A percentile compares a stretch with the other conserved stretches of the same genome.
Evolutionary conservation across 2,113 vertebrate species (phyloP).

Genomic region (Myotis brandtii): DNA sequence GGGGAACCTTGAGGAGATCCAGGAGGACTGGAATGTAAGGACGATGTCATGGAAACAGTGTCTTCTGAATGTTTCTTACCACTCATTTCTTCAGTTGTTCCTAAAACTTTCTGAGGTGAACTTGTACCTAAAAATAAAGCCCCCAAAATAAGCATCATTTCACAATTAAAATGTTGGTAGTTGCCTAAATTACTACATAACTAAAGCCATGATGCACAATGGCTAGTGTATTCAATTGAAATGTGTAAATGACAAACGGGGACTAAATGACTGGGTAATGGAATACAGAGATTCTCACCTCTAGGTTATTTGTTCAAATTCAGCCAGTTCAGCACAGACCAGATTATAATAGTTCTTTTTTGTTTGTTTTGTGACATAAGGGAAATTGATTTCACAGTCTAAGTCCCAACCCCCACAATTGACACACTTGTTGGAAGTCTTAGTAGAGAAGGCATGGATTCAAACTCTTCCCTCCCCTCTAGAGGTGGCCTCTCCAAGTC

Average conservation of each 20-base stretch:
- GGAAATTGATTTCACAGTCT: background rate
- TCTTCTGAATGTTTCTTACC: conserved; percentile 92
- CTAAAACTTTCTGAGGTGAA: conserved; percentile 92
- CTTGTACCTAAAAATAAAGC: conserved; percentile 84
- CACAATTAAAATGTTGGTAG: background rate
- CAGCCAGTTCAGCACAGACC: conserved; percentile 22
- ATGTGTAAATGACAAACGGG: conserved; percentile 29
- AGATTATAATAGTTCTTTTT: background rate
- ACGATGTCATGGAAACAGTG: conserved; percentile 90
- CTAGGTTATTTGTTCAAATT: conserved; percentile 41
- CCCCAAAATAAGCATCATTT: background rate
- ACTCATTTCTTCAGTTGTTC: conserved; percentile 89
- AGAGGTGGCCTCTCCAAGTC: conserved; percentile 45
- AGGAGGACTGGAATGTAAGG: conserved; percentile 94
- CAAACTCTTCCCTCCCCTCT: background rate
- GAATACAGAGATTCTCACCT: conserved; percentile 60
- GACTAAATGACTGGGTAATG: conserved; percentile 15
- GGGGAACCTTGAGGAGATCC: conserved; percentile 95
- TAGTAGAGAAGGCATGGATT: background rate
- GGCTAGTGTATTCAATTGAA: background rate
- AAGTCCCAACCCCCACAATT: background rate
- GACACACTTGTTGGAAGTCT: background rate
- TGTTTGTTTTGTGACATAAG: background rate
- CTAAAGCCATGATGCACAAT: background rate
- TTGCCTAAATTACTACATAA: conserved; percentile 41